Evolutionary conservation across 2,113 vertebrate genomes (phyloP), one percentile per base, ranked within the genome.

Genomic region (Platichthys stellatus): DNA sequence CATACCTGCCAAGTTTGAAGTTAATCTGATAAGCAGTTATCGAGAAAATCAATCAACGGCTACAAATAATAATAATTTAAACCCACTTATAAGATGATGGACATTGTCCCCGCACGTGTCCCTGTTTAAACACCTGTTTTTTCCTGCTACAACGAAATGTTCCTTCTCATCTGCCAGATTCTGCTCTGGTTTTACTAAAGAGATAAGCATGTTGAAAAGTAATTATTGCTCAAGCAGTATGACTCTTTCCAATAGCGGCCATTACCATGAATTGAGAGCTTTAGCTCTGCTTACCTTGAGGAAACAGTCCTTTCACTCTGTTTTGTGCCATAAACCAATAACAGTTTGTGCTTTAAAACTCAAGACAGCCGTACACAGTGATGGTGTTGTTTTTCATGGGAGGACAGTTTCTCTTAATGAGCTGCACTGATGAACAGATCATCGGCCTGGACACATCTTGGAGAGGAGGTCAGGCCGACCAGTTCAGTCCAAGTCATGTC

Each of bases 401-500:
- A 62, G 53, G 12, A 8, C 20, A 1, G 31, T 28, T 24, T 17
- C 63, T 11, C 59, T 63, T n/a, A 68, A 51, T 49, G n/a, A 69
- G 54, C 23, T 38, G 38, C 28, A 28, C 40, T 31, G 71, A 73
- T 68, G 63, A 72, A 65, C 18, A n/a, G 47, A 83, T 73, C 24
- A 47, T 35, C 2, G 54, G 45, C 45, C 51, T 63, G 23, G 66
- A 31, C 63, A 35, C 68, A 73, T 57, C 58, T 53, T 47, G n/a
- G n/a, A 12, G 10, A 23, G 21, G 26, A 49, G 10, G 18, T 69
- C 18, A 63, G 11, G 18, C 70, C 54, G 31, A 57, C 70, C 17
- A 59, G 8, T 78, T 59, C 53, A 60, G 47, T 69, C 74, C 47
- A 66, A 76, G 58, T 81, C 65, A 51, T 74, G 72, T 80, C 72